phyloP scores from a whole-genome alignment of 1,140 invertebrate species.

The Holotrichia oblita region DNA sequence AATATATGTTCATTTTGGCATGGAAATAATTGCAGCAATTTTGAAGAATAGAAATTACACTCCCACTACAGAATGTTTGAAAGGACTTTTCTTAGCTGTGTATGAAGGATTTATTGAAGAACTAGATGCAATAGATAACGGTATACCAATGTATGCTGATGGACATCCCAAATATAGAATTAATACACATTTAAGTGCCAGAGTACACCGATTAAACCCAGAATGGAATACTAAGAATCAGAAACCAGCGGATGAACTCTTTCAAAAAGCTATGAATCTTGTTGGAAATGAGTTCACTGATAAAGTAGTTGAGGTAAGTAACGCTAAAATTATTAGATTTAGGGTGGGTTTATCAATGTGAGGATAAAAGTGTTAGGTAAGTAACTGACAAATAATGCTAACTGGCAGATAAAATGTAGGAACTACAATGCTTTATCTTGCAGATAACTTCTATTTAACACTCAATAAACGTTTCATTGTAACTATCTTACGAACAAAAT shows the following conservation, averaged over 20 bases:
- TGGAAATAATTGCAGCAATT: conserved; percentile 75
- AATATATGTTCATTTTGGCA: conserved; percentile 91
- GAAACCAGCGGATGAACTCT: conserved; percentile 67
- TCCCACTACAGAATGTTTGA: conserved; percentile 64
- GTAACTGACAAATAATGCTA: too few species aligned
- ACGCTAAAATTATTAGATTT: too few species aligned
- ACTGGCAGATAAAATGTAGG: too few species aligned
- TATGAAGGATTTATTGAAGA: conserved; percentile 94
- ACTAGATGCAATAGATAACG: conserved; percentile 97
- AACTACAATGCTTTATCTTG: too few species aligned
- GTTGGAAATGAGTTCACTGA: conserved; percentile 86
- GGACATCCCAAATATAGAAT: conserved; percentile 85
- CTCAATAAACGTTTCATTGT: too few species aligned
- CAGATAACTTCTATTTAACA: too few species aligned
- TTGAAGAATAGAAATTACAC: conserved; percentile 60
- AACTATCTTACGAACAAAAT: too few species aligned
- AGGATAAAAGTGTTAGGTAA: too few species aligned
- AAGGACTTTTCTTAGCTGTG: conserved; percentile 80
- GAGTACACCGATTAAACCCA: conserved; percentile 85
- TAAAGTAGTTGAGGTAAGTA: conserved; percentile 65
- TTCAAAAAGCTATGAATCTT: conserved; percentile 80
- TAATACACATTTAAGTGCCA: conserved; percentile 77
- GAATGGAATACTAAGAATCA: conserved; percentile 80
- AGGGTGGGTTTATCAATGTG: too few species aligned
- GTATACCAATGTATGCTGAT: conserved; percentile 78